Evolutionary conservation across 2,113 vertebrate genomes (phyloP), one percentile per base, ranked within the genome.

Genomic region (Tylochromis polylepis): DNA sequence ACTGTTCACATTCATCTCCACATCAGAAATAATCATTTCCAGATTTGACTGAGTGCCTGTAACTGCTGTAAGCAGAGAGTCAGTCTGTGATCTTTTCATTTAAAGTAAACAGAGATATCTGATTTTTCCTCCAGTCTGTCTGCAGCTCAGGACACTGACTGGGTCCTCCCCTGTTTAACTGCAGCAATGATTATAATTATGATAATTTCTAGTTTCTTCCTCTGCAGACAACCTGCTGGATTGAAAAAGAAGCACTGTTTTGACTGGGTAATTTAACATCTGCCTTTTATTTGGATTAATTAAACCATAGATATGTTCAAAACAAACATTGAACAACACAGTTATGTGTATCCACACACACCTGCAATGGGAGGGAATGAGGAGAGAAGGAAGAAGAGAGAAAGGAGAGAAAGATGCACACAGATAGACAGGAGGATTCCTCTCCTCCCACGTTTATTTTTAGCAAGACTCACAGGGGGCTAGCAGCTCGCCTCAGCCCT

Each of bases 381-480:
- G 62, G 16, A 20, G 59, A 86, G 67, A 22, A 46, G 9, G 34
- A 80, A 80, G 34, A 82, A 11, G 80, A 91, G 83, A 87, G 62
- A 82, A 86, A 85, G 46, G 11, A 79, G 81, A 34, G 78, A 36
- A 24, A 85, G 86, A 88, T 79, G 72, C 79, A 53, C 84, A 85
- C 5, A 85, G 90, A 86, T 81, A 87, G 82, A 85, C 36, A 83
- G 91, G 70, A 90, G 86, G 86, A 90, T 84, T 84, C 91, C 87
- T 89, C 72, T 79, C 89, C 85, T 84, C 83, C 15, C 59, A 43
- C 58, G 79, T 92, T 94, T 96, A 96, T 96, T 96, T 96, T 95
- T 96, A 96, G 95, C 88, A 5, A 84, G 82, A 85, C 90, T 92
- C 95, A 91, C 91, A 89, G 91, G 95, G 93, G 93, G 84, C 81